These are phyloP conservation scores for Dipus sagitta DNA, from an alignment of 2,797 vertebrate species.

Conservation along the genomic window DNA sequence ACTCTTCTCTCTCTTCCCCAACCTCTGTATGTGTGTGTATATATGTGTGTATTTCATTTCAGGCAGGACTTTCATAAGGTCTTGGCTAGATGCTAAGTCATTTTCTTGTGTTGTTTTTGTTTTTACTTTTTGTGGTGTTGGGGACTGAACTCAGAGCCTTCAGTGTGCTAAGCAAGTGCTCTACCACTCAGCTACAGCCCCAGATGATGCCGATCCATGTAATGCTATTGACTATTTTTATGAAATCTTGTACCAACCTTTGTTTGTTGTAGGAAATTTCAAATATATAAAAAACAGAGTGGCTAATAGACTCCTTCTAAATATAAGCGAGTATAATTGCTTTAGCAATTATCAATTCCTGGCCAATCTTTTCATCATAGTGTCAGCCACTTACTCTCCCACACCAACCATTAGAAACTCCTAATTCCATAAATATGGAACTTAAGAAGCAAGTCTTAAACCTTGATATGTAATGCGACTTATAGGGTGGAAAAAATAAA, in stretches of 20 bases:
- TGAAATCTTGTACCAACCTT: not conserved
- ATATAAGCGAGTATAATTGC: not conserved
- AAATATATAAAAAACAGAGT: conserved; percentile 28
- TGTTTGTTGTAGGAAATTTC: conserved; percentile 22
- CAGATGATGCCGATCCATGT: not conserved
- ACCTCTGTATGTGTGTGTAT: not conserved
- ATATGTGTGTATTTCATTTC: not conserved
- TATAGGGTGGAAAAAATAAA: not conserved
- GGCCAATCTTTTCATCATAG: conserved; percentile 45
- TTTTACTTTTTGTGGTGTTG: not conserved
- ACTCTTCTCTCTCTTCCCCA: not conserved
- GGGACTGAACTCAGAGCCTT: not conserved
- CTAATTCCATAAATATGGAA: not conserved
- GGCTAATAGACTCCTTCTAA: not conserved
- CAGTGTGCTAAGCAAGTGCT: not conserved
- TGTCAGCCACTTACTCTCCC: not conserved
- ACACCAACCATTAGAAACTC: not conserved
- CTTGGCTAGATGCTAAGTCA: not conserved
- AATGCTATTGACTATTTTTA: not conserved
- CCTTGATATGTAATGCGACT: not conserved
- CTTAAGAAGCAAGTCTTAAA: conserved; percentile 26
- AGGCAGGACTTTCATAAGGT: not conserved
- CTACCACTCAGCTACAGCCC: too few relatives aligned
- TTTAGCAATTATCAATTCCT: not conserved
- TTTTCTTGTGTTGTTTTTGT: not conserved